Evolutionary conservation across 92 coral and sea anemone species (phyloP).

Genomic region (Epizoanthus fatuus): DNA sequence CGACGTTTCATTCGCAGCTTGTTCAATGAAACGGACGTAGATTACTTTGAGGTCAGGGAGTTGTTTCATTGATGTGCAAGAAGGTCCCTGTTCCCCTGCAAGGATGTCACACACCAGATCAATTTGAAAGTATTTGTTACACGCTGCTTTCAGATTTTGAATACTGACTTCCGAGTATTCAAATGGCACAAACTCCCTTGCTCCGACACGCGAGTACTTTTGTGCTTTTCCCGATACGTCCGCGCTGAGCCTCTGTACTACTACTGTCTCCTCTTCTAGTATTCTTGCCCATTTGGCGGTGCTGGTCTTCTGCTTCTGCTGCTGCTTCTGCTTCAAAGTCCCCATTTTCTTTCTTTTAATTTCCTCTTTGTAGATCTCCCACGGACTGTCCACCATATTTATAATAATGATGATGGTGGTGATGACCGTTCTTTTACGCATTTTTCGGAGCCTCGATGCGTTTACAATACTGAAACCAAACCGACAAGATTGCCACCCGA

Average conservation of each 20-base stretch:
- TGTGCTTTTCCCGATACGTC: slow-evolving; percentile 61
- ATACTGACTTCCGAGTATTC: slow-evolving; percentile 45
- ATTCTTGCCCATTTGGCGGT: slow-evolving; percentile 13
- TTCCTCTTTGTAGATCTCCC: too few species aligned
- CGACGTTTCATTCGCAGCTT: slow-evolving; percentile 12
- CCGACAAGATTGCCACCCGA: too few species aligned
- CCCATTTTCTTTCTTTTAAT: too few species aligned
- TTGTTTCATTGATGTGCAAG: slow-evolving; percentile 54
- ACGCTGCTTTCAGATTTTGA: slow-evolving; percentile 52
- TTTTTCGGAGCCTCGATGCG: too few species aligned
- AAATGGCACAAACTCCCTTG: slow-evolving; percentile 60
- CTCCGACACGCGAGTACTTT: slow-evolving; percentile 50
- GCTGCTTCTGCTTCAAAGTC: not conserved
- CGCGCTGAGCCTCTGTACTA: slow-evolving; percentile 60
- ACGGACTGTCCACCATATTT: too few species aligned
- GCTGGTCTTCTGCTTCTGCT: slow-evolving; percentile 20
- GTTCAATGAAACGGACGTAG: slow-evolving; percentile 52
- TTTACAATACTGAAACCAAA: too few species aligned
- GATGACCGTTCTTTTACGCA: too few species aligned
- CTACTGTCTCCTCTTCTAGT: slow-evolving; percentile 49
- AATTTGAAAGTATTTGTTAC: slow-evolving; percentile 54
- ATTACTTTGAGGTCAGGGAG: slow-evolving; percentile 63
- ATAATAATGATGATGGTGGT: too few species aligned
- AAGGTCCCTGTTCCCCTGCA: slow-evolving; percentile 67
- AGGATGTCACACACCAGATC: slow-evolving; percentile 57